A percentile compares a stretch with the other conserved stretches of the same genome.
Conservation (phyloP, 2,888 invertebrate species). For the Acrobasis suavella region DNA sequence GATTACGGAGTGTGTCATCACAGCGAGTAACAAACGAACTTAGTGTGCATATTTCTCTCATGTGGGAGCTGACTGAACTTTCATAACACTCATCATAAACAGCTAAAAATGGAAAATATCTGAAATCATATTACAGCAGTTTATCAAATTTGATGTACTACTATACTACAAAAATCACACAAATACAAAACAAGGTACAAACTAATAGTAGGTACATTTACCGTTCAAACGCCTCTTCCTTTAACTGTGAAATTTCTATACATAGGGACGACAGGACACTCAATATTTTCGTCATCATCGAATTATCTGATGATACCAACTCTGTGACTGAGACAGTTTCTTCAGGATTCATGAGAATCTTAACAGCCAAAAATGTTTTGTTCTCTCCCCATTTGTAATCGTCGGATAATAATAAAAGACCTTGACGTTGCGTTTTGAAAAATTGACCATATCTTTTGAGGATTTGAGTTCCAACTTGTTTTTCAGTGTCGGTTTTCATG, state of each 20-base stretch:
- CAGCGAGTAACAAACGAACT: slow-evolving; percentile 87
- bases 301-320: slow-evolving; percentile 91
- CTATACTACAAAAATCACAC: background rate
- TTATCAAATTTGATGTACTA: slow-evolving; percentile 3
- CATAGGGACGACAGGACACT: slow-evolving; percentile 90
- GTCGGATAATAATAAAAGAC: slow-evolving; percentile 47
- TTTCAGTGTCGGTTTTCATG: slow-evolving; percentile 64
- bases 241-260: slow-evolving; percentile 87
- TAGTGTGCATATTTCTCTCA: slow-evolving; percentile 84
- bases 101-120: slow-evolving; percentile 83
- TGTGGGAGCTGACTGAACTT: slow-evolving; percentile 74
- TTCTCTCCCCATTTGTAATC: slow-evolving; percentile 56
- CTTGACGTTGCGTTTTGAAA: slow-evolving; percentile 70
- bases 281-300: slow-evolving; percentile 89
- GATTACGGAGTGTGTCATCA: slow-evolving; percentile 86
- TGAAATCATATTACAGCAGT: slow-evolving; percentile 42
- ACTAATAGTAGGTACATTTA: slow-evolving; percentile 44
- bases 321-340: slow-evolving; percentile 86
- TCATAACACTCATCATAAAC: slow-evolving; percentile 85
- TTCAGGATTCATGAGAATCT: slow-evolving; percentile 66
- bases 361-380: slow-evolving; percentile 63
- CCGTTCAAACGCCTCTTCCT: slow-evolving; percentile 85
- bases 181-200: no score
- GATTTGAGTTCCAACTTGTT: slow-evolving; percentile 67
- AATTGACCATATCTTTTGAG: slow-evolving; percentile 72